Conservation (phyloP, 2,888 invertebrate species). For the Dasysyrphus tricinctus region DNA sequence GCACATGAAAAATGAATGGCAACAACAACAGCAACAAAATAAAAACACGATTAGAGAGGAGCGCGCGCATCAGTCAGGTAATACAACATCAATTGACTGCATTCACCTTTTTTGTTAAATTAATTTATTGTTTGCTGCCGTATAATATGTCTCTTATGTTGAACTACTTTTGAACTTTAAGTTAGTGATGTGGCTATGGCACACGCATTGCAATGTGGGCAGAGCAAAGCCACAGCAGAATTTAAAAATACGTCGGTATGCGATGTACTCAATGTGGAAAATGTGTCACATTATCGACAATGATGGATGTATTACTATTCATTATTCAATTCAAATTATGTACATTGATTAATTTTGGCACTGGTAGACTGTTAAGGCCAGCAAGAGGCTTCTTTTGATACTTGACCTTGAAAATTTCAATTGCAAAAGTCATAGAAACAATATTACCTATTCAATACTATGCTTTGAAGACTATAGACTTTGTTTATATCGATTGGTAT, state of each 20-base stretch:
- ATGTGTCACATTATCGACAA: conserved; percentile 35
- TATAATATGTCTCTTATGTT: neutral
- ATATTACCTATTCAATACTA: neutral
- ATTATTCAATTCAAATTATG: conserved; percentile 13
- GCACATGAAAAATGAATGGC: neutral
- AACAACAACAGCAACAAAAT: neutral
- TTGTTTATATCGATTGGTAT: no score
- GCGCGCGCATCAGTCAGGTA: conserved; percentile 8
- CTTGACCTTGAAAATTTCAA: conserved; percentile 16
- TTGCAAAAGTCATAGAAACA: neutral
- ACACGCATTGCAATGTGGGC: conserved; percentile 43
- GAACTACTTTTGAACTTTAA: conserved; percentile 31
- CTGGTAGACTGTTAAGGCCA: conserved; percentile 21
- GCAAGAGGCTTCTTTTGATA: neutral
- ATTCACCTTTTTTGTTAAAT: conserved; percentile 35
- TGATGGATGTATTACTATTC: neutral
- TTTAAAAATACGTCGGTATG: conserved; percentile 6
- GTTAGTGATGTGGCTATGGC: neutral
- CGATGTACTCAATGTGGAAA: conserved; percentile 6
- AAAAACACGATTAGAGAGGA: conserved; percentile 18
- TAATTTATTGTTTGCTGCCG: conserved; percentile 6
- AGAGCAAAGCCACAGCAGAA: neutral
- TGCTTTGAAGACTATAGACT: neutral
- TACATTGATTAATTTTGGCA: conserved; percentile 19
- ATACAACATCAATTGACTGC: conserved; percentile 22